Base-by-base conservation (phyloP, 2,888 invertebrate genomes). In the Eurois occulta region DNA sequence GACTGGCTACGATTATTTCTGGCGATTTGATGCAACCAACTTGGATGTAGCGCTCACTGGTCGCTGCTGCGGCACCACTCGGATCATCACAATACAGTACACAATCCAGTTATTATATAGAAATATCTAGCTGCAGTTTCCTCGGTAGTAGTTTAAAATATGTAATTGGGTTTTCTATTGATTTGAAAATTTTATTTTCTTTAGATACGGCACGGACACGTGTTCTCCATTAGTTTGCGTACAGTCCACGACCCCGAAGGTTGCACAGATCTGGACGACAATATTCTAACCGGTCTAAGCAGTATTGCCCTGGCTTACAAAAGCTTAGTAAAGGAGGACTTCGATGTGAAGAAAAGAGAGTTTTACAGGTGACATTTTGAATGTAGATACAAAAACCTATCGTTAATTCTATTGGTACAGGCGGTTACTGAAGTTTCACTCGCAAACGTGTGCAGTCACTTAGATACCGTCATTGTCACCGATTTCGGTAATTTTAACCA, bases 311-410 rank as follows among this genome's bases (percentile, higher is more conserved):
- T 35, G 4, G 66, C 77, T 32, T 58, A 67, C 28, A 32, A 10
- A n/a, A 16, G 21, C 24, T 41, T 52, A 21, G 2, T 8, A 13
- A 2, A 28, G 5, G 24, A 18, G 10, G 28, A 75, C 35, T 32
- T 13, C 2, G 18, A 6, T 24, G 11, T 48, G 10, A 73, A 48
- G 11, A 78, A 13, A 60, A 24, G 13, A 2, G 18, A 24, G n/a
- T 83, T 74, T 74, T 83, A 80, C 28, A 78, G 80, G 80, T 85
- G 71, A 76, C 8, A 55, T 58, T 64, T n/a, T 43, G 4, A 68
- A 68, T 24, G 10, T 41, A 32, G 24, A 24, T 18, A 24, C 18
- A n/a, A 21, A 62, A 38, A 38, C 28, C 38, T 16, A 28, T 28
- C 13, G 38, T 28, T 46, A 28, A 16, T 43, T 16, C 2, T 11